Conservation (phyloP, 1,140 invertebrate genomes). For the Cydia strobilella region DNA sequence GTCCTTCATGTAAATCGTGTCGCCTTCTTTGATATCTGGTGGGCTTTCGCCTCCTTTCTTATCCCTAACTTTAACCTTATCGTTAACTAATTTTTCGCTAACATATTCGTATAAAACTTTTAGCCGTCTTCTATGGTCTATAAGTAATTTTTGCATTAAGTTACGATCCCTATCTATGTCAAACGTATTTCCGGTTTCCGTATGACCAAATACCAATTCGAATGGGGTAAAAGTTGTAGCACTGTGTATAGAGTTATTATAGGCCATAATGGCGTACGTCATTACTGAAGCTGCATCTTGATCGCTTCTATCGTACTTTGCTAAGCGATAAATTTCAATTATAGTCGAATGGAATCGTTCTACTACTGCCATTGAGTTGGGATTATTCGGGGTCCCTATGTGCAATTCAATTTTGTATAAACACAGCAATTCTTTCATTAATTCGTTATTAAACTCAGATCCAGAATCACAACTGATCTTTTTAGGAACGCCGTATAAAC, state of each 20-base stretch:
- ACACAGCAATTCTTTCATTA: background rate
- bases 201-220: constrained; percentile 21
- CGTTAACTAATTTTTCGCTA: constrained; percentile 9
- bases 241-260: constrained; percentile 15
- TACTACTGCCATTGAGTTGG: background rate
- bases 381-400: constrained; percentile 17
- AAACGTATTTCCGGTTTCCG: background rate
- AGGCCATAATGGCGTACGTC: background rate
- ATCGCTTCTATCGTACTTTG: background rate
- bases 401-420: constrained; percentile 18
- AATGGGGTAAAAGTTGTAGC: background rate
- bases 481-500: background rate
- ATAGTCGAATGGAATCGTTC: background rate
- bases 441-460: background rate
- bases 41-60: constrained; percentile 8
- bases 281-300: background rate
- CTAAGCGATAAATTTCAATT: background rate
- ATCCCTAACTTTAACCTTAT: constrained; percentile 22
- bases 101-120: constrained; percentile 23
- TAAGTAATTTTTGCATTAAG: constrained; percentile 20
- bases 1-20: constrained; percentile 16
- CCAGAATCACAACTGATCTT: constrained; percentile 8
- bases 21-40: constrained; percentile 16
- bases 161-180: constrained; percentile 24
- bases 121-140: constrained; percentile 16